These are phyloP conservation scores for Rhopalosiphum maidis DNA, from an alignment of 1,140 invertebrate species.

Conservation along the genomic window DNA sequence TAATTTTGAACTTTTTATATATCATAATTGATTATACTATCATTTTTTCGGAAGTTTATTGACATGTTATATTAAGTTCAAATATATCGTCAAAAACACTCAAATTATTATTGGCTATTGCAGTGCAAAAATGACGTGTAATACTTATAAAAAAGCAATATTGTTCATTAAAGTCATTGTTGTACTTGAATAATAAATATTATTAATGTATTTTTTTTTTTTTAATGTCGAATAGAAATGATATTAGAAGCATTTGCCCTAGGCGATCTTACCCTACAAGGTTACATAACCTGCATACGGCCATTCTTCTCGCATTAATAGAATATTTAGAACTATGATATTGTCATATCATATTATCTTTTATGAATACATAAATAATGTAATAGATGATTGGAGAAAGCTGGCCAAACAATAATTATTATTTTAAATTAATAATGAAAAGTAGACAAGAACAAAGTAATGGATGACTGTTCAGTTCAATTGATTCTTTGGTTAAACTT, in stretches of 20 bases:
- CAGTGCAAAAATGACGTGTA: not conserved
- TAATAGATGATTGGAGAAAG: not conserved
- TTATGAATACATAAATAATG: not conserved
- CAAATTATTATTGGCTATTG: not conserved
- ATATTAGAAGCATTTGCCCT: not conserved
- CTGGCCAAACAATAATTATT: not conserved
- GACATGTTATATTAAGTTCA: not conserved
- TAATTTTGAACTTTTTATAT: not conserved
- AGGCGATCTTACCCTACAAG: not conserved
- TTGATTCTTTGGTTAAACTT: not conserved
- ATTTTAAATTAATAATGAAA: not conserved
- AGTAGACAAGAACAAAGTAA: not conserved
- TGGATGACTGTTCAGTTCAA: not conserved
- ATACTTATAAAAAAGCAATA: not conserved
- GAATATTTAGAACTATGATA: conserved; percentile 6
- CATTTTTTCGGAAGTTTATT: not conserved
- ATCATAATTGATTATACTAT: not conserved
- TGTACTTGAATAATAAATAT: not conserved
- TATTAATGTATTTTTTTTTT: not conserved
- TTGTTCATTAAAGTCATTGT: not conserved
- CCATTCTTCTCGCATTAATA: not conserved
- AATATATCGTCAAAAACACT: not conserved
- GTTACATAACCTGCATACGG: not conserved
- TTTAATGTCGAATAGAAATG: not conserved
- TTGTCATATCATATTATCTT: not conserved